phyloP scores from a whole-genome alignment of 2,888 invertebrate genomes.

The Clunio marinus region DNA sequence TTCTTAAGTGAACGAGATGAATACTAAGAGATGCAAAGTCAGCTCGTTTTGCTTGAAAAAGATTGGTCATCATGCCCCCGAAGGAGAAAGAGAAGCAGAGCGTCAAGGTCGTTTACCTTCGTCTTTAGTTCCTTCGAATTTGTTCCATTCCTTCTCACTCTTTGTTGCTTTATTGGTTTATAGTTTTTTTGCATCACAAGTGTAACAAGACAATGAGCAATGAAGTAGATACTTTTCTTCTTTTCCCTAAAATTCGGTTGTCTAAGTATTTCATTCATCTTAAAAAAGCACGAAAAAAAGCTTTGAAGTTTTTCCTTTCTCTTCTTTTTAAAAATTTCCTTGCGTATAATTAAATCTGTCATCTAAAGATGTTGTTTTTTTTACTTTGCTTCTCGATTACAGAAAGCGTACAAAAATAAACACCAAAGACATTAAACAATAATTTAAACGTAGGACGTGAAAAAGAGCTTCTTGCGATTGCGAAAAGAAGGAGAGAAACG shows the following conservation, averaged over 20 bases:
- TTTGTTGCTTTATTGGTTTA: not conserved
- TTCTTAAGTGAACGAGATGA: slow-evolving; percentile 10
- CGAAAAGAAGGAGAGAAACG: too few relatives aligned
- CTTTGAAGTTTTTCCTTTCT: not conserved
- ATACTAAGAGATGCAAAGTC: not conserved
- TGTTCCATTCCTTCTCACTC: not conserved
- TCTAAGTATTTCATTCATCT: too few relatives aligned
- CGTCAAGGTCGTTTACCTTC: slow-evolving; percentile 17
- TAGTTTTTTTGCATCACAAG: not conserved
- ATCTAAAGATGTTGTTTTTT: not conserved
- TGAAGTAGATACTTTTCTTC: too few relatives aligned
- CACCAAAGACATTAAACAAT: not conserved
- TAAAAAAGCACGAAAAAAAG: too few relatives aligned
- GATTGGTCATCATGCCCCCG: slow-evolving; percentile 1
- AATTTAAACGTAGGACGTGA: not conserved
- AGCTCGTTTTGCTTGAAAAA: not conserved
- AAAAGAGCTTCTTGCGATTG: too few relatives aligned
- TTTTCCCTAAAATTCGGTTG: too few relatives aligned
- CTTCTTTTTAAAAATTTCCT: not conserved
- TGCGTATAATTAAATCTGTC: not conserved
- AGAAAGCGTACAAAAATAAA: not conserved
- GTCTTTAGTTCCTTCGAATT: not conserved
- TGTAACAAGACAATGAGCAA: too few relatives aligned
- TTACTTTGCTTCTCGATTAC: not conserved
- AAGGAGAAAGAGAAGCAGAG: not conserved